These are phyloP conservation scores for Chymomyza costata DNA, from an alignment of 1,140 invertebrate genomes.

Conservation along the genomic window DNA sequence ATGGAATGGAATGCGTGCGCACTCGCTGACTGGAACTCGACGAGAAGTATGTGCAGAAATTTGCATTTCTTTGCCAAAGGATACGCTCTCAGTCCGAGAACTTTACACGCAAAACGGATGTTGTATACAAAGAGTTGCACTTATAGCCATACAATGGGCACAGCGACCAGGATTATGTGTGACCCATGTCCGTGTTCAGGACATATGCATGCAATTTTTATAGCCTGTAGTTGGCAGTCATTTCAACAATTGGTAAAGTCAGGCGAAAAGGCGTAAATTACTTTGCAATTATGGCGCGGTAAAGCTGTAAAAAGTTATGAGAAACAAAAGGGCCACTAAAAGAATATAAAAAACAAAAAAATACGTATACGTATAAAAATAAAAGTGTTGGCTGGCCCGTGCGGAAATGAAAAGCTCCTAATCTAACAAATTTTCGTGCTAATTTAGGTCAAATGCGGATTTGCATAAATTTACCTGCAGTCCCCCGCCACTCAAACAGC, in stretches of 20 bases:
- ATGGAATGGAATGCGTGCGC: conserved; percentile 68
- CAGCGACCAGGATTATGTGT: background rate
- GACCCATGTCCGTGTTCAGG: conserved; percentile 1
- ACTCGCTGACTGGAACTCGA: conserved; percentile 46
- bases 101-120: conserved; percentile 70
- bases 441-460: conserved; percentile 71
- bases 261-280: conserved; percentile 10
- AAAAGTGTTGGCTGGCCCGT: conserved; percentile 13
- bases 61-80: conserved; percentile 60
- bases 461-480: conserved; percentile 58
- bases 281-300: too few species aligned
- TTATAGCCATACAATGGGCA: conserved; percentile 29
- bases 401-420: conserved; percentile 63
- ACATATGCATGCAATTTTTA: conserved; percentile 65
- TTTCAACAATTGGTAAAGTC: conserved; percentile 45
- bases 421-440: conserved; percentile 72
- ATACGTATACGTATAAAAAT: too few species aligned
- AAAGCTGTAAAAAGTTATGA: background rate
- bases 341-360: too few species aligned
- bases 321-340: background rate
- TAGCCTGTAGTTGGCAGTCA: conserved; percentile 49
- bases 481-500: conserved; percentile 27
- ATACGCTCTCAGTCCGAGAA: conserved; percentile 16
- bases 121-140: conserved; percentile 73
- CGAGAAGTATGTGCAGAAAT: conserved; percentile 45